Conservation (phyloP, 2,888 invertebrate genomes). For the Drosophila mercatorum region DNA sequence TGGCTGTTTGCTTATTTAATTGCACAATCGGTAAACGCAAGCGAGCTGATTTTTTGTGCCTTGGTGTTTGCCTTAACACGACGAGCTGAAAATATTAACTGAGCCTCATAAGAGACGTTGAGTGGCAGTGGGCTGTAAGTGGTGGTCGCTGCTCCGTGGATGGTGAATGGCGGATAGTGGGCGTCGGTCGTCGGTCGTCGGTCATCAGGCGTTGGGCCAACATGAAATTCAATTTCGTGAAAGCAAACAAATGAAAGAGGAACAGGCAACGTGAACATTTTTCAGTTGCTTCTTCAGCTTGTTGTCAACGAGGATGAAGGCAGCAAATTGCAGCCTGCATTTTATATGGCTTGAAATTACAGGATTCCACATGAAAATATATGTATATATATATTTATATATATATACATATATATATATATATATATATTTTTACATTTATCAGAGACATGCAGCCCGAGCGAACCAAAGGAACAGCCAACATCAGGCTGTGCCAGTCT, state of each 20-base stretch:
- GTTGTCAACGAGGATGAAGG: conserved; percentile 50
- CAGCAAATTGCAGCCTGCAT: conserved; percentile 74
- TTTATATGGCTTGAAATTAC: conserved; percentile 75
- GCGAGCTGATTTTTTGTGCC: conserved; percentile 55
- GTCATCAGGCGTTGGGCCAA: conserved; percentile 29
- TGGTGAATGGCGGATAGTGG: not conserved
- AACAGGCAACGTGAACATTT: conserved; percentile 47
- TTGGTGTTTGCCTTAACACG: conserved; percentile 68
- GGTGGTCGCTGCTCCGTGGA: not conserved
- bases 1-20: conserved; percentile 73
- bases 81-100: conserved; percentile 70
- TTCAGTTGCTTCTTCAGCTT: conserved; percentile 57
- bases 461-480: conserved; percentile 26
- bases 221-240: conserved; percentile 75
- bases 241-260: conserved; percentile 68
- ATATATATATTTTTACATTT: conserved; percentile 16
- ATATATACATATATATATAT: conserved; percentile 13
- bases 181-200: not conserved
- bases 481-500: conserved; percentile 30
- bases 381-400: conserved; percentile 7
- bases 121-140: not conserved
- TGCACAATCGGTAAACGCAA: conserved; percentile 74
- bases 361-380: conserved; percentile 38
- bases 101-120: conserved; percentile 8
- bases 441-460: conserved; percentile 22